A percentile compares a stretch with the other conserved stretches of the same genome.
Conservation (phyloP, 2,113 vertebrate species). For the human (Homo sapiens) region DNA sequence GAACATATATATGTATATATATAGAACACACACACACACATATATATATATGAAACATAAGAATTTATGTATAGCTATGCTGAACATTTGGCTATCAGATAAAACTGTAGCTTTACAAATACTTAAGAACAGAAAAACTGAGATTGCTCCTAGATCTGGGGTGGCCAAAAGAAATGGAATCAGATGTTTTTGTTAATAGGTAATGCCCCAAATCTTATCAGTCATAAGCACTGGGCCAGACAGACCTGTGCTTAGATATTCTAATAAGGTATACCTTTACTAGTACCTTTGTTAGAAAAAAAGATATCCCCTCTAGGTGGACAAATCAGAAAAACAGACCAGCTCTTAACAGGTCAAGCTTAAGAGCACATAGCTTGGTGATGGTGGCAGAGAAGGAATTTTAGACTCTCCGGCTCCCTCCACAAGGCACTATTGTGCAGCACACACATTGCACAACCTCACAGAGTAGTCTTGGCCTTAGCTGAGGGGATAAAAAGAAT, state of each 20-base stretch:
- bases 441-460: background rate
- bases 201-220: background rate
- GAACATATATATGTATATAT: background rate
- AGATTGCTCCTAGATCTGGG: background rate
- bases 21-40: too few relatives aligned
- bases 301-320: too few relatives aligned
- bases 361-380: fast-evolving
- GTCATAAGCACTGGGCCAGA: background rate
- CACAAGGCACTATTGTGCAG: background rate
- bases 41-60: background rate
- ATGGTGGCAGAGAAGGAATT: background rate
- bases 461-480: background rate
- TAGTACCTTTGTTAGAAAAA: background rate
- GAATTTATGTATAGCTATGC: background rate
- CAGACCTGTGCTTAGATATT: background rate
- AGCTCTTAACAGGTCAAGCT: background rate
- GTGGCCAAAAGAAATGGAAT: background rate
- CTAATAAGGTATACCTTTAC: background rate
- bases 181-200: background rate
- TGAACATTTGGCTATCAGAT: background rate
- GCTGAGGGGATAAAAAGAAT: background rate
- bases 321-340: background rate
- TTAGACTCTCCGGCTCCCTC: fast-evolving
- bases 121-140: background rate
- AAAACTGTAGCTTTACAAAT: background rate